These are phyloP conservation scores for Crocidura indochinensis DNA, from an alignment of 2,797 vertebrate species.

Conservation along the genomic window DNA sequence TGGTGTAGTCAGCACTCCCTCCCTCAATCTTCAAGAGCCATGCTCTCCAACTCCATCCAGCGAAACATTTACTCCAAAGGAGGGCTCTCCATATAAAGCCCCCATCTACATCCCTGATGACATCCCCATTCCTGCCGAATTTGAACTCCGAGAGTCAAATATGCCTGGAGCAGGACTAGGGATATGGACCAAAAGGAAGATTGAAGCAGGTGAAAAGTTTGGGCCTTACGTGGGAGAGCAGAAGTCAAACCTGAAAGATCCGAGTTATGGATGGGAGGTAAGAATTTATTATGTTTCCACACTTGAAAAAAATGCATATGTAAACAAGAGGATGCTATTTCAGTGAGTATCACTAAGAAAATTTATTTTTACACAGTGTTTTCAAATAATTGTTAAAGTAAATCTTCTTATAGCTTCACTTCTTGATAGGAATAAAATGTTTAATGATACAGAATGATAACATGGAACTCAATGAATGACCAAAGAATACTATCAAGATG, in stretches of 20 bases:
- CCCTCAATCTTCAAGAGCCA: constrained; percentile 90
- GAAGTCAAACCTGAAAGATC: constrained; percentile 91
- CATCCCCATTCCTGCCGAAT: constrained; percentile 94
- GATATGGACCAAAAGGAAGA: constrained; percentile 96
- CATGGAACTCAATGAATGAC: neutral
- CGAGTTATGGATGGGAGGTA: constrained; percentile 97
- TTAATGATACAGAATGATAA: neutral
- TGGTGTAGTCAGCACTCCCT: constrained; percentile 88
- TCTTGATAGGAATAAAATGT: constrained; percentile 41
- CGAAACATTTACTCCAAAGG: constrained; percentile 92
- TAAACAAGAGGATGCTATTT: constrained; percentile 6
- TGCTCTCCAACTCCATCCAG: constrained; percentile 93
- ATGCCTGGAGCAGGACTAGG: constrained; percentile 93
- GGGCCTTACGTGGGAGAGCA: constrained; percentile 96
- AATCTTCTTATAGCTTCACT: constrained; percentile 25
- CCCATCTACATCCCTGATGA: constrained; percentile 93
- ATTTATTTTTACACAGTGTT: neutral
- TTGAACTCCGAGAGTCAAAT: constrained; percentile 96
- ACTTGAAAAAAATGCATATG: neutral
- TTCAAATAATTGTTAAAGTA: constrained; percentile 43
- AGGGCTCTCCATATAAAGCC: constrained; percentile 93
- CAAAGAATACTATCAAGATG: neutral
- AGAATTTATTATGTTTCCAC: constrained; percentile 77
- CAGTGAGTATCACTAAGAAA: neutral
- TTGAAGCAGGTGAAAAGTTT: constrained; percentile 95